Conservation (phyloP, 2,888 invertebrate genomes). For the Mythimna pallens region DNA sequence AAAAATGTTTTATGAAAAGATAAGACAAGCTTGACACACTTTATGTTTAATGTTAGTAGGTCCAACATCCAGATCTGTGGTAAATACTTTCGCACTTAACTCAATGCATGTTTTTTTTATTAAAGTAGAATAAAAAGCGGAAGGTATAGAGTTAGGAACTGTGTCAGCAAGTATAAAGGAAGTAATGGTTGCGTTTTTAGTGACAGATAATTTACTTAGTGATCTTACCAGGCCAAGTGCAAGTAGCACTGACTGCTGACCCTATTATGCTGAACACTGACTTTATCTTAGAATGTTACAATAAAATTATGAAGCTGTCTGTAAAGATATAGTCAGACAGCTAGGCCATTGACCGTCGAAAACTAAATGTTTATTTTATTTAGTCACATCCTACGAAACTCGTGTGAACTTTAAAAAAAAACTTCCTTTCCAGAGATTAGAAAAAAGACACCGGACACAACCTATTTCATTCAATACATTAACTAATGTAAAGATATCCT, state of each 20-base stretch:
- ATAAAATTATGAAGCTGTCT: not conserved
- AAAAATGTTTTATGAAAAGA: conserved; percentile 2
- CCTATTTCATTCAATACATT: conserved; percentile 9
- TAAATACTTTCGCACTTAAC: conserved; percentile 20
- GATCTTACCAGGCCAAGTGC: not conserved
- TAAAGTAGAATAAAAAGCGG: conserved; percentile 4
- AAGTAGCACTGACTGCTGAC: too few species aligned
- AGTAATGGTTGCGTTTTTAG: not conserved
- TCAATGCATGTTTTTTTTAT: conserved; percentile 9
- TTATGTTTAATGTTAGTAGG: not conserved
- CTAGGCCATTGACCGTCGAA: not conserved
- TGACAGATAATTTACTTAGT: not conserved
- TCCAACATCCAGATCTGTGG: conserved; percentile 19
- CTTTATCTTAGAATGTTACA: not conserved
- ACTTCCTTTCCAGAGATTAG: conserved; percentile 2
- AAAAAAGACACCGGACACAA: conserved; percentile 31
- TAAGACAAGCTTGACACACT: conserved; percentile 21
- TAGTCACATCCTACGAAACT: conserved; percentile 4
- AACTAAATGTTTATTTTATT: conserved; percentile 26
- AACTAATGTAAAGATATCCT: conserved; percentile 20
- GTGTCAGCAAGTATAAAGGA: conserved; percentile 6
- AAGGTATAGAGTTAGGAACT: not conserved
- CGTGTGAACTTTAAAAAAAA: conserved; percentile 22
- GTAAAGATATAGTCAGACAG: not conserved
- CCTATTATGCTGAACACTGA: not conserved